Conservation (phyloP, 2,888 invertebrate species). For the Nomada hirtipes region DNA sequence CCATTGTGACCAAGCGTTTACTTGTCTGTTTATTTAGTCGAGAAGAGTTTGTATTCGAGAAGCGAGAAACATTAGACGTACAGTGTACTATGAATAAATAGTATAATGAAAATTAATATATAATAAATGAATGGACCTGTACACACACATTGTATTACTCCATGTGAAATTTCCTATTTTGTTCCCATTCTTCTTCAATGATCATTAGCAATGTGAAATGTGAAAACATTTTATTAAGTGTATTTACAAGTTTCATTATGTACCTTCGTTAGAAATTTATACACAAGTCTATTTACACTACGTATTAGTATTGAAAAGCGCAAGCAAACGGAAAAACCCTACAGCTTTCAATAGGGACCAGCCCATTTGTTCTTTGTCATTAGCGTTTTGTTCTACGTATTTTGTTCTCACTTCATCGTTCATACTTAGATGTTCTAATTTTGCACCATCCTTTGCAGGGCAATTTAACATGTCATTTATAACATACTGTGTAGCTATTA, state of each 20-base stretch:
- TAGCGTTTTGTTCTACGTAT: not conserved
- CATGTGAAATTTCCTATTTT: not conserved
- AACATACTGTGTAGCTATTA: constrained; percentile 11
- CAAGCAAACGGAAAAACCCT: constrained; percentile 27
- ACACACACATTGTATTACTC: constrained; percentile 42
- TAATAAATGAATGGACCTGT: constrained; percentile 81
- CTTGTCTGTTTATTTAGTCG: constrained; percentile 56
- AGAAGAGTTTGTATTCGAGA: constrained; percentile 77
- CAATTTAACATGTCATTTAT: not conserved
- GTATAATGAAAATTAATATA: constrained; percentile 81
- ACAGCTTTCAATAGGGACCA: constrained; percentile 57
- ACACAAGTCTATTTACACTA: not conserved
- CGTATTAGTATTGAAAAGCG: not conserved
- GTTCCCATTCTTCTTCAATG: constrained; percentile 9
- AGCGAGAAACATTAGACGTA: constrained; percentile 75
- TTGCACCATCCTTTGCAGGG: not conserved
- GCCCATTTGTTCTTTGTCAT: constrained; percentile 46
- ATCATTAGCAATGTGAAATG: not conserved
- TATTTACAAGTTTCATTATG: not conserved
- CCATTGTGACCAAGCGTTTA: constrained; percentile 40
- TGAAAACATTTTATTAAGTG: constrained; percentile 6
- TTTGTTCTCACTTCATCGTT: not conserved
- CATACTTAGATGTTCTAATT: constrained; percentile 17
- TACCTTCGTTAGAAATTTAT: not conserved
- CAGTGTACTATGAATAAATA: constrained; percentile 79